A percentile compares a stretch with the other conserved stretches of the same genome.
Evolutionary conservation across 2,797 vertebrate species (phyloP).

Genomic region (Danio jaintianensis): DNA sequence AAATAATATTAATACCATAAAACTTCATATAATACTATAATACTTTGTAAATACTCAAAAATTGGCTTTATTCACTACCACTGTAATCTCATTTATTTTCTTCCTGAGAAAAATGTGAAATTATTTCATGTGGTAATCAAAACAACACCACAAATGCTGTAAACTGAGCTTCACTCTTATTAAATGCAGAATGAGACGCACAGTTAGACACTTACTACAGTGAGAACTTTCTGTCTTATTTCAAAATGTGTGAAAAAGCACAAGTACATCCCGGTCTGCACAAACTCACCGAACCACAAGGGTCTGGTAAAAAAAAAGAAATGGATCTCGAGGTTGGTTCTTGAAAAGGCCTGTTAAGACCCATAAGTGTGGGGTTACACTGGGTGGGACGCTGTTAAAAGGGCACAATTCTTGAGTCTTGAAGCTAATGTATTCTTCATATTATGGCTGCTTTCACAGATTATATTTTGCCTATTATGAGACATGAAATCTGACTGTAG

Average conservation of each 20-base stretch:
- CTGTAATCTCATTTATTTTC: not conserved
- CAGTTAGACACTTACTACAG: not conserved
- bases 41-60: not conserved
- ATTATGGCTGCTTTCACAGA: not conserved
- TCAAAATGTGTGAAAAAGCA: constrained; percentile 8
- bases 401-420: not conserved
- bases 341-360: not conserved
- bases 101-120: not conserved
- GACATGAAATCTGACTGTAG: constrained; percentile 16
- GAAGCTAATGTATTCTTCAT: constrained; percentile 1
- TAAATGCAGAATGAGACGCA: not conserved
- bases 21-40: no score
- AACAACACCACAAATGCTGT: not conserved
- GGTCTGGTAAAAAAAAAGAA: not conserved
- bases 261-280: not conserved
- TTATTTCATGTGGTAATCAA: not conserved
- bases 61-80: not conserved
- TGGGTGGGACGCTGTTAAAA: not conserved
- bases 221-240: not conserved
- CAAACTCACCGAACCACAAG: not conserved
- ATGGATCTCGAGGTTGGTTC: not conserved
- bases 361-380: not conserved
- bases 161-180: not conserved
- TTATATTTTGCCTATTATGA: not conserved
- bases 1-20: not conserved